Evolutionary conservation across 2,888 invertebrate species (phyloP).

Genomic region (Protophormia terraenovae): DNA sequence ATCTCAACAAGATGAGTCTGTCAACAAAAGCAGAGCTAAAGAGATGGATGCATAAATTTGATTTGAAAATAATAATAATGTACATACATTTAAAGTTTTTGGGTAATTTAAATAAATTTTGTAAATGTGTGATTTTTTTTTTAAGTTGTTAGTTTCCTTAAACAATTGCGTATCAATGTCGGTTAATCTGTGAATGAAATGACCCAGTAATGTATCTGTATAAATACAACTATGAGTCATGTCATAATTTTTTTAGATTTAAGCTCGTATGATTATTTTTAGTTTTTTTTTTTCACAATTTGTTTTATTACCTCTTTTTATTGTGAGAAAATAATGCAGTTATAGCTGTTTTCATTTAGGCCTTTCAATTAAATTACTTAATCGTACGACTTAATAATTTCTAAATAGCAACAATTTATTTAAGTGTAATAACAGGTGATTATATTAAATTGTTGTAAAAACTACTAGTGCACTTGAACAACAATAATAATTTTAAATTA

Average conservation of each 20-base stretch:
- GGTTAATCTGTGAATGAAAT: not conserved
- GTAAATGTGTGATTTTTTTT: not conserved
- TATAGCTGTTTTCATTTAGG: constrained; percentile 14
- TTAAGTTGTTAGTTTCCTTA: not conserved
- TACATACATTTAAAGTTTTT: not conserved
- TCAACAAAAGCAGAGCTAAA: not conserved
- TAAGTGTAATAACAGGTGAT: not conserved
- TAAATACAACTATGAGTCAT: constrained; percentile 25
- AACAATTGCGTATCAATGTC: not conserved
- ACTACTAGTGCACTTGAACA: no score
- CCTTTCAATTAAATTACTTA: constrained; percentile 12
- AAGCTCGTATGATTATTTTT: not conserved
- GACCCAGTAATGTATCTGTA: constrained; percentile 20
- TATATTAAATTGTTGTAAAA: constrained; percentile 4
- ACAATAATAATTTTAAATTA: no score
- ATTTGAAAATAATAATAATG: not conserved
- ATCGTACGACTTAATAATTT: no score
- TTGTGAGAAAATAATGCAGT: constrained; percentile 10
- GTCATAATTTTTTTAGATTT: not conserved
- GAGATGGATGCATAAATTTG: constrained; percentile 12
- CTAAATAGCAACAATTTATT: no score
- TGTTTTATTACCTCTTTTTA: not conserved
- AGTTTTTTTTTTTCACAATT: not conserved
- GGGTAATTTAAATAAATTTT: not conserved
- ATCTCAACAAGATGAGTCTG: constrained; percentile 5